A percentile compares a stretch with the other conserved stretches of the same genome.
Evolutionary conservation across 2,797 vertebrate genomes (phyloP).

Genomic region (Sylvia borin): DNA sequence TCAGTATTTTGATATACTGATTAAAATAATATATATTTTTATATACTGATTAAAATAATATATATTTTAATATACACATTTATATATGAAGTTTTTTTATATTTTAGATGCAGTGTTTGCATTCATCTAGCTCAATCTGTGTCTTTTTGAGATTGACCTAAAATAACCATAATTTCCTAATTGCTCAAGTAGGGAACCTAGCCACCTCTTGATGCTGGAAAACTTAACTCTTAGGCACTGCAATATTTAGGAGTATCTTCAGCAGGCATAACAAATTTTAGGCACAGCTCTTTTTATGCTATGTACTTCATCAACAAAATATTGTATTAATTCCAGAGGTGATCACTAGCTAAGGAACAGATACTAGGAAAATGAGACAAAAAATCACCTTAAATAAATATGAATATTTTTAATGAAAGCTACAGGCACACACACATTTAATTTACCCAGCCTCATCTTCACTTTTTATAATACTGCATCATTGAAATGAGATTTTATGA

Average conservation of each 20-base stretch:
- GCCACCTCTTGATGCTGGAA: neutral
- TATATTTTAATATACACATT: too few species aligned
- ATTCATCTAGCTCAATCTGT: neutral
- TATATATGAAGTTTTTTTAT: neutral
- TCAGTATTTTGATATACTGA: neutral
- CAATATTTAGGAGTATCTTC: neutral
- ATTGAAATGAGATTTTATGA: neutral
- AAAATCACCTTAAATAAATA: neutral
- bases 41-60: too few species aligned
- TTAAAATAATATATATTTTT: too few species aligned
- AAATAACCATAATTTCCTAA: neutral
- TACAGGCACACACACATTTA: neutral
- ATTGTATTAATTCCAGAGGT: neutral
- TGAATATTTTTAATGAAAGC: neutral
- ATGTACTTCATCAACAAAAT: neutral
- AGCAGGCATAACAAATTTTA: neutral
- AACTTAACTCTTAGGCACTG: neutral
- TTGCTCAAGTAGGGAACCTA: neutral
- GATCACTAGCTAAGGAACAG: neutral
- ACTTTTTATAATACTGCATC: neutral
- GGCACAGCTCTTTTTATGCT: neutral
- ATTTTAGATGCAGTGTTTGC: neutral
- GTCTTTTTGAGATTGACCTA: neutral
- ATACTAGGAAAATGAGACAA: neutral
- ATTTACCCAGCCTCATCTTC: neutral